phyloP scores from a whole-genome alignment of 2,113 vertebrate species.

The Puntigrus tetrazona region DNA sequence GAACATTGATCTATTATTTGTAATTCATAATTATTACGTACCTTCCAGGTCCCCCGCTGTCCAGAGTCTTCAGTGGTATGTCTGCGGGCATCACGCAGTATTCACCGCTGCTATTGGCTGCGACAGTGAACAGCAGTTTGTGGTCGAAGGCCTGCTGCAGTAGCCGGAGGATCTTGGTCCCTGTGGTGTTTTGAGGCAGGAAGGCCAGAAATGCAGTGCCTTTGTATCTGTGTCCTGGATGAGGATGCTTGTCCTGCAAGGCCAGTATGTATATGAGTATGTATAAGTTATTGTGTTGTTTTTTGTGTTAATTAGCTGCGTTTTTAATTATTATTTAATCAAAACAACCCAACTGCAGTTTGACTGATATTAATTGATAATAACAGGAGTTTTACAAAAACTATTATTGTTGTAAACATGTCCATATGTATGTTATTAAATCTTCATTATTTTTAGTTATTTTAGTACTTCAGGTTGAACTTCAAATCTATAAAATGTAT shows the following conservation, averaged over 20 bases:
- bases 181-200: conserved; percentile 66
- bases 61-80: conserved; percentile 64
- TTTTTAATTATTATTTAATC: too few relatives aligned
- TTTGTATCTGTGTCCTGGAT: conserved; percentile 63
- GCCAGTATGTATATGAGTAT: too few relatives aligned
- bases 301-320: too few relatives aligned
- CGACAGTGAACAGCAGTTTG: conserved; percentile 65
- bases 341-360: too few relatives aligned
- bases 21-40: conserved; percentile 45
- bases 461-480: too few relatives aligned
- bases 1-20: neutral
- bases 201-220: conserved; percentile 56
- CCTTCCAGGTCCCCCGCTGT: conserved; percentile 47
- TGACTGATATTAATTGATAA: too few relatives aligned
- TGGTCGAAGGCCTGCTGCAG: conserved; percentile 65
- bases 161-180: conserved; percentile 57
- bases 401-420: too few relatives aligned
- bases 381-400: too few relatives aligned
- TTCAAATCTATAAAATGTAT: too few relatives aligned
- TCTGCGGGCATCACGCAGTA: conserved; percentile 54
- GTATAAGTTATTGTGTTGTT: too few relatives aligned
- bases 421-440: too few relatives aligned
- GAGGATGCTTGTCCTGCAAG: conserved; percentile 66
- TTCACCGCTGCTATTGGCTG: conserved; percentile 52
- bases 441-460: too few relatives aligned